Percentiles rank a stretch among this genome's conserved stretches.
Conservation (phyloP, 2,797 vertebrate genomes). For the Anisognathus igniventris region DNA sequence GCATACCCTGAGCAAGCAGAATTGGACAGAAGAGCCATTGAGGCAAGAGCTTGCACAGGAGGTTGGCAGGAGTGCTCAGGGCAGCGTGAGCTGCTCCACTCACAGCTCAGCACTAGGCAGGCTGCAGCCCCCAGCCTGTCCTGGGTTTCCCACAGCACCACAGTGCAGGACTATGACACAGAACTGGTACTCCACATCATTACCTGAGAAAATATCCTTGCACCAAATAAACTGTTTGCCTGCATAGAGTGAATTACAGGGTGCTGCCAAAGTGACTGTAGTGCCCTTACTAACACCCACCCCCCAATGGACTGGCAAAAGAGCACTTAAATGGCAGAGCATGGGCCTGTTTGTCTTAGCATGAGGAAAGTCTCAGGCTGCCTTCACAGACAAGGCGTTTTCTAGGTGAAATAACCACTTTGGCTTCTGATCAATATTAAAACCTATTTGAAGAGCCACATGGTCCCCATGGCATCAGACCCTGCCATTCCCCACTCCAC, state of each 20-base stretch:
- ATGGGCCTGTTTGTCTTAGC: neutral
- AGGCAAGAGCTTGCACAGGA: neutral
- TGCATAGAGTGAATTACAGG: neutral
- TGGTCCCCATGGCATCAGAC: neutral
- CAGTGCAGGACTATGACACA: fast-evolving
- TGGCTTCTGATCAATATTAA: neutral
- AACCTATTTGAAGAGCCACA: neutral
- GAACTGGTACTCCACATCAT: fast-evolving
- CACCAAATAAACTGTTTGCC: neutral
- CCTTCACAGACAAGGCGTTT: neutral
- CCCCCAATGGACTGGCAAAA: fast-evolving
- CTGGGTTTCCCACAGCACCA: neutral
- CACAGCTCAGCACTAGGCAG: neutral
- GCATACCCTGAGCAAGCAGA: neutral
- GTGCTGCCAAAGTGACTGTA: neutral
- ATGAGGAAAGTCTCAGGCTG: neutral
- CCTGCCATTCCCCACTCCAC: neutral
- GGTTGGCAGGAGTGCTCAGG: neutral
- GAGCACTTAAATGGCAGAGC: neutral
- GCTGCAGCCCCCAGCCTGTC: fast-evolving
- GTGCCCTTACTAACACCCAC: neutral
- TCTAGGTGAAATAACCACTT: neutral
- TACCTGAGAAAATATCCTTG: neutral
- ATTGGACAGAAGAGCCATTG: neutral
- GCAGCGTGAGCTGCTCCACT: neutral